Evolutionary conservation across 2,113 vertebrate species (phyloP), one percentile per base, ranked within the genome.

Genomic region (Arenaria interpres): DNA sequence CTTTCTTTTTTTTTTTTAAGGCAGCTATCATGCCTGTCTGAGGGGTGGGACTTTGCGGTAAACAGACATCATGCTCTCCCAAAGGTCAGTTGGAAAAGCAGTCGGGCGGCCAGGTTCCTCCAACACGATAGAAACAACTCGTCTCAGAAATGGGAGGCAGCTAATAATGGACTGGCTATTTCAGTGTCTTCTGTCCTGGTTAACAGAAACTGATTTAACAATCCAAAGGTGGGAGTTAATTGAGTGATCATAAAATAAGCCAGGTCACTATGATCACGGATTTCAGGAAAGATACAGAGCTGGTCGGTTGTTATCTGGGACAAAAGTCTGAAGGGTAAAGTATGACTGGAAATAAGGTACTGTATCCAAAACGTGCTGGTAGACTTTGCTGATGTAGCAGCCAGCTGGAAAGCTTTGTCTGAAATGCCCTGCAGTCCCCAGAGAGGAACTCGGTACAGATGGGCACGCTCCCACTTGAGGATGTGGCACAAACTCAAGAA

Each of bases 301-400:
- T 48, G 24, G 21, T 54, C 8, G 48, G 56, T 30, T 85, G 56
- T 76, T 82, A 88, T 20, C 78, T 82, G 62, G 77, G 81, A 41
- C 67, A 82, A 72, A 93, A 95, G 85, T 96, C 84, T 91, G 69
- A 81, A 95, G 76, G 71, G 84, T 91, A 60, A 93, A 93, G 68
- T 32, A 85, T 88, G 71, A 50, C 77, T 95, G 72, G 45, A 66
- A 93, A 7, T 48, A 37, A 73, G 48, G 6, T 10, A 32, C 35
- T 28, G 30, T 53, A 60, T 39, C 64, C 74, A 82, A 64, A 93
- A 77, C 62, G 66, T 4, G 8, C 41, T 86, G 30, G 45, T 88
- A 95, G 73, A 41, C 67, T 77, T 84, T 20, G 20, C 63, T 77
- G 67, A 77, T 68, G 32, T 30, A 77, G 92, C 45, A 92, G 79